Conservation (phyloP, 2,113 vertebrate species). For the Acrocephalus arundinaceus region DNA sequence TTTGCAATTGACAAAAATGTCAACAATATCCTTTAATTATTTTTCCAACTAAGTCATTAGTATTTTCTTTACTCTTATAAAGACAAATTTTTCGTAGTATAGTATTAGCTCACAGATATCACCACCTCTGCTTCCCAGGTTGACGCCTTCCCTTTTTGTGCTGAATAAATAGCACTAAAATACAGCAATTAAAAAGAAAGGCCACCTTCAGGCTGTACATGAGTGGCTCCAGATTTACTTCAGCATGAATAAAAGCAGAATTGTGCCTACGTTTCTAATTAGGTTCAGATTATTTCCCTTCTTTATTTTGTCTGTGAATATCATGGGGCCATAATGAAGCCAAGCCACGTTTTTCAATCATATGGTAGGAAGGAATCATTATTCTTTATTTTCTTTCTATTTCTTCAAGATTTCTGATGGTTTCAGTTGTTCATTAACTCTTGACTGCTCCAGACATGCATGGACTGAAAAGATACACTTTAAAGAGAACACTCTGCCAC, state of each 20-base stretch:
- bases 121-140: slow-evolving; percentile 35
- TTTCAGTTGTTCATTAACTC: background rate
- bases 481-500: background rate
- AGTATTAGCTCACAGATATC: slow-evolving; percentile 47
- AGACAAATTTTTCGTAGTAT: background rate
- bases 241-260: slow-evolving; percentile 7
- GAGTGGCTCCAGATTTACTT: slow-evolving; percentile 5
- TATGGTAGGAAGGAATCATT: background rate
- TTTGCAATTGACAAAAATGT: slow-evolving; percentile 48
- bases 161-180: slow-evolving; percentile 29
- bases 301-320: background rate
- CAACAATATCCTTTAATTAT: slow-evolving; percentile 59
- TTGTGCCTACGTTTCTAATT: background rate
- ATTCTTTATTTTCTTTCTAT: background rate
- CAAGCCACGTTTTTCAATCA: background rate
- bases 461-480: background rate
- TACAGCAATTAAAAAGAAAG: slow-evolving; percentile 51
- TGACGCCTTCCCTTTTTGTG: slow-evolving; percentile 9
- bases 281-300: background rate
- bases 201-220: background rate
- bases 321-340: background rate
- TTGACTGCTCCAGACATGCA: background rate
- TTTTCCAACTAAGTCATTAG: slow-evolving; percentile 47
- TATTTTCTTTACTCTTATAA: slow-evolving; percentile 30
- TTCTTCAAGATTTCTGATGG: background rate